A percentile compares a stretch with the other conserved stretches of the same genome.
Evolutionary conservation across 2,113 vertebrate species (phyloP).

Genomic region (Bos taurus): ARS-UCD2.0 NC_037333.1:33773001-33773500

Average conservation of each 20-base stretch:
- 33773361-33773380: not conserved
- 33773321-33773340: not conserved
- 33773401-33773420: not conserved
- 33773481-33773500: not conserved
- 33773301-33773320: not conserved
- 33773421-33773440: conserved; percentile 9
- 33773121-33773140: not conserved
- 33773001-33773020: not conserved
- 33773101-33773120: not conserved
- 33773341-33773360: not conserved
- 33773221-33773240: not conserved
- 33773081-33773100: not conserved
- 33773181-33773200: not conserved
- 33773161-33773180: not conserved
- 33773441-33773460: not conserved
- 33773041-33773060: not conserved
- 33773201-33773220: not conserved
- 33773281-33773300: not conserved
- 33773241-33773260: not conserved
- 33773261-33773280: not conserved
- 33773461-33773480: not conserved
- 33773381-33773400: not conserved
- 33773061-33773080: not conserved
- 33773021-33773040: not conserved
- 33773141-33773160: not conserved